Conservation (phyloP, 1,140 invertebrate species). For the Thereuonema tuberculata region DNA sequence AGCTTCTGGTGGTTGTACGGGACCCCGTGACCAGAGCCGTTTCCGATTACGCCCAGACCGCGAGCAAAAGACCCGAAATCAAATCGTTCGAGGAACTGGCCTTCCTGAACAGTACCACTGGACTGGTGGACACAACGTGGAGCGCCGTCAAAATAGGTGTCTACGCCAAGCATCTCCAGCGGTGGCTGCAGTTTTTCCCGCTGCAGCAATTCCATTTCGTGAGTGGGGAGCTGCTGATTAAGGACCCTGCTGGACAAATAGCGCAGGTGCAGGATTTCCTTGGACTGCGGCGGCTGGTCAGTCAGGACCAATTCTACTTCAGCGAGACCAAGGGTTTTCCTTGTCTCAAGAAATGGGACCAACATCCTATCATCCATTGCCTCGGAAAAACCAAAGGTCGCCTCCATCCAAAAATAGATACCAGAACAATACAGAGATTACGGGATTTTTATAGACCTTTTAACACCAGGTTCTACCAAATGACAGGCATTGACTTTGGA, state of each 20-base stretch:
- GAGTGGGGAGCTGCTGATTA: constrained; percentile 37
- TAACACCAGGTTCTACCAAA: constrained; percentile 78
- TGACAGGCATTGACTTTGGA: constrained; percentile 74
- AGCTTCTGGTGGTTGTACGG: constrained; percentile 38
- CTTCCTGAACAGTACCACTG: constrained; percentile 21
- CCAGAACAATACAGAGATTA: constrained; percentile 52
- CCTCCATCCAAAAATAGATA: constrained; percentile 47
- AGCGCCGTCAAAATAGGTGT: constrained; percentile 36
- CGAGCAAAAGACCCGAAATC: constrained; percentile 22
- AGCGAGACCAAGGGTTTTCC: constrained; percentile 38
- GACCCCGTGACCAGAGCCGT: constrained; percentile 41
- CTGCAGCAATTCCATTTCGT: constrained; percentile 36
- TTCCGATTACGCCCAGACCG: constrained; percentile 36
- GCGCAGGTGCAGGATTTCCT: constrained; percentile 36
- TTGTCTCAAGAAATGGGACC: constrained; percentile 30
- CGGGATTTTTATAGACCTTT: constrained; percentile 80
- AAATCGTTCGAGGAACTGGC: constrained; percentile 34
- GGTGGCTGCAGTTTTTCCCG: constrained; percentile 38
- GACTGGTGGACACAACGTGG: constrained; percentile 35
- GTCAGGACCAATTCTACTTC: constrained; percentile 31
- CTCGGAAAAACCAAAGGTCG: constrained; percentile 39
- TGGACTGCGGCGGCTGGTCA: constrained; percentile 28
- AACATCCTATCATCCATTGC: constrained; percentile 30
- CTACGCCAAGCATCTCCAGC: constrained; percentile 35
- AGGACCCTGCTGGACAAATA: constrained; percentile 35